Conservation (phyloP, 1,140 invertebrate species). For the Sarcophaga bullata region DNA sequence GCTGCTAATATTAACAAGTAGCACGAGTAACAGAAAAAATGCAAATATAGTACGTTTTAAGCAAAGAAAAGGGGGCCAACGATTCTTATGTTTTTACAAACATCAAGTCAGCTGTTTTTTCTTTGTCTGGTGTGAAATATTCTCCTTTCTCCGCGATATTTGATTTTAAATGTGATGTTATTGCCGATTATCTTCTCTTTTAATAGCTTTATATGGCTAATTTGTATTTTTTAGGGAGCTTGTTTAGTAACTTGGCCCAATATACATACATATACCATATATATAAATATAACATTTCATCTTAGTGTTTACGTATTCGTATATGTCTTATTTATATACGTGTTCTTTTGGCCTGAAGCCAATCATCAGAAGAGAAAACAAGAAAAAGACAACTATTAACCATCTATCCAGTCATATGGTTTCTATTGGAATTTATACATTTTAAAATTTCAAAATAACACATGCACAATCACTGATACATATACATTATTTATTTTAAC, state of each 20-base stretch:
- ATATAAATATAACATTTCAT: not conserved
- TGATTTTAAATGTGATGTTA: too few species aligned
- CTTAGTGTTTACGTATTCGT: not conserved
- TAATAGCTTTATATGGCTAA: too few species aligned
- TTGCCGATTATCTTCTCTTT: too few species aligned
- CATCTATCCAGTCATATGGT: constrained; percentile 25
- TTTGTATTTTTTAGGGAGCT: too few species aligned
- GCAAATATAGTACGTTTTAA: not conserved
- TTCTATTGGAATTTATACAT: not conserved
- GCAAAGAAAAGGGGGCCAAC: not conserved
- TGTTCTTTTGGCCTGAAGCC: not conserved
- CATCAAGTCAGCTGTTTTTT: not conserved
- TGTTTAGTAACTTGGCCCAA: too few species aligned
- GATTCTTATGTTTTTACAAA: not conserved
- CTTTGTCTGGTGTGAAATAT: not conserved
- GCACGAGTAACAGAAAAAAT: too few species aligned
- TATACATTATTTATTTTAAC: too few species aligned
- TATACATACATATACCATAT: too few species aligned
- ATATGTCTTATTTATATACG: not conserved
- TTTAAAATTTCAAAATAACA: too few species aligned
- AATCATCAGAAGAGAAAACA: not conserved
- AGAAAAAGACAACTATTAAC: not conserved
- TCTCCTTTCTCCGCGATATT: too few species aligned
- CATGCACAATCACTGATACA: too few species aligned
- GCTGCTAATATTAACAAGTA: too few species aligned